Evolutionary conservation across 53 echinoderm and acorn worm species (phyloP), one percentile per base, ranked within the genome.

Genomic region (Apostichopus leukothele): DNA sequence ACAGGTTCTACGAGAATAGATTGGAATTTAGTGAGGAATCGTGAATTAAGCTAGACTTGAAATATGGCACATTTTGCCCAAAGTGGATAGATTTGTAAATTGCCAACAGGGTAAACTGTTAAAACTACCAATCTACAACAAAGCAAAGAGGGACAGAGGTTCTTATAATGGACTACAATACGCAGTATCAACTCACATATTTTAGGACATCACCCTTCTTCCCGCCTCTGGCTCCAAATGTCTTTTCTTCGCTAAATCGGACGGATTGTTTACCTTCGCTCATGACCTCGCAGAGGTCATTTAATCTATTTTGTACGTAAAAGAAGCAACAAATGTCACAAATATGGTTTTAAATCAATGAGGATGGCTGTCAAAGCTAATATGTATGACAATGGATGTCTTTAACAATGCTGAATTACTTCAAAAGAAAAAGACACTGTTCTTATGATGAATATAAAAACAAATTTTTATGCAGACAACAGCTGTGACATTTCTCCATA

Each of bases 141-240:
- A 22, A 11, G 12, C 54, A 60, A 60, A 39, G 39, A 39, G 39
- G 39, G 39, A 39, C 3, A 3, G 39, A 39, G 39, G 39, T 39
- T 3, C 3, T 39, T 39, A 39, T 39, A 39, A 39, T 3, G 39
- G 3, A 1, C 3, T 39, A 39, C 39, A 39, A 39, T 16, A 16
- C 57, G 67, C 23, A 83, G 13, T 12, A 6, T 89, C 26, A n/a
- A 73, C 93, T 91, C 79, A 97, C 97, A 91, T 95, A 78, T 75
- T 97, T 92, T 8, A 97, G 85, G 12, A 97, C 92, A 86, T 97
- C 97, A 78, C 92, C 97, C 63, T 97, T 97, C 87, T 97, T 97
- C 54, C 95, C 97, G 59, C 97, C 95, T 86, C 95, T 89, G 12
- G 93, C 93, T 53, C 93, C 95, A 25, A 95, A 96, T 10, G 90